Evolutionary conservation across 2,888 invertebrate genomes (phyloP).

Genomic region (Suillia variegata): DNA sequence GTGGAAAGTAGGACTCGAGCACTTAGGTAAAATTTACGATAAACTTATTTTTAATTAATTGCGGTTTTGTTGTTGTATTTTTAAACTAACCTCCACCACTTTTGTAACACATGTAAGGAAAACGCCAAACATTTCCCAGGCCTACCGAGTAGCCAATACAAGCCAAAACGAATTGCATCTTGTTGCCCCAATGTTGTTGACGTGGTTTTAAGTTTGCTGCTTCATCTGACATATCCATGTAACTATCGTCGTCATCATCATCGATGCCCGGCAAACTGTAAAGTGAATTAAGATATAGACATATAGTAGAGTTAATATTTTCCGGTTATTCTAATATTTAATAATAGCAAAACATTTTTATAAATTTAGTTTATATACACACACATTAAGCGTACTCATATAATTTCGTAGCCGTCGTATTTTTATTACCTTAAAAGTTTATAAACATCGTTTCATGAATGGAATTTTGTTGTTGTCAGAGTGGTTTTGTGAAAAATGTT

Average conservation of each 20-base stretch:
- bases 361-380: background rate
- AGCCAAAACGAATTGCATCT: conserved; percentile 86
- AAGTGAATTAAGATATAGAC: too few relatives aligned
- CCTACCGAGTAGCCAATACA: conserved; percentile 90
- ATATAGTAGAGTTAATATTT: conserved; percentile 1
- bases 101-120: conserved; percentile 90
- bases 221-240: conserved; percentile 73
- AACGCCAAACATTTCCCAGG: conserved; percentile 88
- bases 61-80: too few relatives aligned
- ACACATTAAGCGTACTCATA: background rate
- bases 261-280: conserved; percentile 76
- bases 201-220: conserved; percentile 75
- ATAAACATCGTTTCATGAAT: too few relatives aligned
- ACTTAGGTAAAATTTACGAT: too few relatives aligned
- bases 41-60: too few relatives aligned
- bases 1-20: too few relatives aligned
- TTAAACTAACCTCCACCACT: conserved; percentile 79
- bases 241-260: conserved; percentile 77
- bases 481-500: too few relatives aligned
- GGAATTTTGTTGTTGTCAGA: too few relatives aligned
- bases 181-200: conserved; percentile 85
- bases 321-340: conserved; percentile 7
- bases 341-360: background rate
- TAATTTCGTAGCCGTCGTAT: too few relatives aligned
- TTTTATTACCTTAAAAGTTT: too few relatives aligned